phyloP scores from a whole-genome alignment of 2,797 vertebrate species.

The Sebastes kiyomatsui region DNA sequence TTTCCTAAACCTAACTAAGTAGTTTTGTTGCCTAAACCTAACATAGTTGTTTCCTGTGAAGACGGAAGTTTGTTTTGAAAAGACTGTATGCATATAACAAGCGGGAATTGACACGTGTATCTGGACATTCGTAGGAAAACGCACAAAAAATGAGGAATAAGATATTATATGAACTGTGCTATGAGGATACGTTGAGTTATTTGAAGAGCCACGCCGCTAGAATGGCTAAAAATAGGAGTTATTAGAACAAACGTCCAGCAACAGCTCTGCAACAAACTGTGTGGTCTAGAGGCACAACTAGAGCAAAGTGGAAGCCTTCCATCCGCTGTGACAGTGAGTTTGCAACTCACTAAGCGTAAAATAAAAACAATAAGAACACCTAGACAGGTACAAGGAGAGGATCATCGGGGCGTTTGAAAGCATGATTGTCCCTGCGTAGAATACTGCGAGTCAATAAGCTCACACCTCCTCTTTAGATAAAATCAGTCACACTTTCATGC shows the following conservation, averaged over 20 bases:
- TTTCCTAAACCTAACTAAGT: no score
- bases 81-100: no score
- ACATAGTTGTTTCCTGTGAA: no score
- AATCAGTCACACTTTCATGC: constrained; percentile 13
- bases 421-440: not conserved
- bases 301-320: not conserved
- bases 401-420: not conserved
- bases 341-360: not conserved
- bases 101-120: accelerated
- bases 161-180: accelerated
- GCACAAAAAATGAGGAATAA: no score
- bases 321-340: not conserved
- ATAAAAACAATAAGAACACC: constrained; percentile 19
- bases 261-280: not conserved
- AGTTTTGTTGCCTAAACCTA: no score
- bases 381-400: not conserved
- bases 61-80: no score
- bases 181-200: no score
- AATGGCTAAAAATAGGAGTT: not conserved
- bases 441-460: not conserved
- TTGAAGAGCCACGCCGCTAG: not conserved
- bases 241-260: no score
- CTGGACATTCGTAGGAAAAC: no score
- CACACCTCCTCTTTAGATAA: not conserved
- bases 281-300: not conserved